Base-by-base conservation (phyloP, 2,797 vertebrate genomes). In the Bryconaethiops microstoma region DNA sequence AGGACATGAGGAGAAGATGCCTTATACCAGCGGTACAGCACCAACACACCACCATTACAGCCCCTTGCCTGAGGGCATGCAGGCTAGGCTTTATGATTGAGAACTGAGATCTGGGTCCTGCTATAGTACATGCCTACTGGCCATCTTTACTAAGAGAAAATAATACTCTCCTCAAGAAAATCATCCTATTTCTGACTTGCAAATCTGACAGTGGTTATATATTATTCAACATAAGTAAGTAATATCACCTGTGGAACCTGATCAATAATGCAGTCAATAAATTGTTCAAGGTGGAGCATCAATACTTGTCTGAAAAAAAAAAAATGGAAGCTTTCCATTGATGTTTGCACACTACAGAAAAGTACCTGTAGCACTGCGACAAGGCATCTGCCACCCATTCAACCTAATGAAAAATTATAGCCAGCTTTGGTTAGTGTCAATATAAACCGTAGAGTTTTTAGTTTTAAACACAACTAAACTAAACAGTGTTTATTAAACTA, bases 121-220 rank as follows among this genome's bases (percentile, higher is more conserved):
- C 29, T 65, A 65, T 77, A 65, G 40, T 54, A 23, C 69, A 62
- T 48, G 62, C 25, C 82, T 54, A 54, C 39, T 55, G 82, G 78
- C n/a, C 8, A 45, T 23, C 29, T 72, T 17, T 82, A 65, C 67
- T 65, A 52, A 65, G 39, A 54, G 59, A 77, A 77, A 60, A 71
- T 55, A 65, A 80, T 50, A 23, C 45, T 81, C 25, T 63, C 67
- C n/a, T 60, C 9, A 69, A 16, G 48, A 23, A 69, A 45, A 48
- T 19, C 40, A 9, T 8, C n/a, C 9, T 48, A 13, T 69, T n/a
- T 25, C 68, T 70, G 21, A 12, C 55, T 35, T 71, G 64, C 65
- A 70, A 59, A 70, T 52, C 16, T 17, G 45, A 25, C 21, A 29
- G 52, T 48, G 35, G 65, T 23, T 19, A 65, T 69, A 21, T 68